A percentile compares a stretch with the other conserved stretches of the same genome.
These are phyloP conservation scores for Petrocephalus schoutedeni DNA, from an alignment of 2,797 vertebrate species.

Conservation along the genomic window DNA sequence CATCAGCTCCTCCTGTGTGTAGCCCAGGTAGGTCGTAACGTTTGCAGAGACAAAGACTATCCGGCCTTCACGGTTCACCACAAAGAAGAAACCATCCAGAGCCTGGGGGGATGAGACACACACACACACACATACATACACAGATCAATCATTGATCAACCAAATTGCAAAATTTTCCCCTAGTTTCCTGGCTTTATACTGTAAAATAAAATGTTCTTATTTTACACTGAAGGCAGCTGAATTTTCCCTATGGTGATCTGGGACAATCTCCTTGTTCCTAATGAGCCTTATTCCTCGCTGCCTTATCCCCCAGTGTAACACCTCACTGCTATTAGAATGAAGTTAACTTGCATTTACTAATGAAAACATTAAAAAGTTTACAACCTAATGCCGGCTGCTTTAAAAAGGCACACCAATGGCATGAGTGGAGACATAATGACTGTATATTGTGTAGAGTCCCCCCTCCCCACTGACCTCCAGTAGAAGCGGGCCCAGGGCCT, in stretches of 20 bases:
- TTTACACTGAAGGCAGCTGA: neutral
- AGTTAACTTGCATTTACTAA: neutral
- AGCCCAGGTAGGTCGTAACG: conserved; percentile 86
- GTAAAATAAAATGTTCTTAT: neutral
- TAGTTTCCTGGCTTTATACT: neutral
- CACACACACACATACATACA: neutral
- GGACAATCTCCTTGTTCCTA: neutral
- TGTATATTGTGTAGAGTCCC: neutral
- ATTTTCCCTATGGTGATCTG: neutral
- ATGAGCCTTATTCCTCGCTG: neutral
- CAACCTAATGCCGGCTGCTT: neutral
- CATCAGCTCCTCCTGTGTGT: conserved; percentile 90
- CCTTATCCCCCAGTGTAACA: neutral
- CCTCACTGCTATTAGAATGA: neutral
- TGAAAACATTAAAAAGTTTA: neutral
- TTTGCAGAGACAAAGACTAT: conserved; percentile 92
- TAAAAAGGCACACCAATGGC: neutral
- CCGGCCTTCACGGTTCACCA: conserved; percentile 89
- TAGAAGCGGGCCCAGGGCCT: conserved; percentile 83
- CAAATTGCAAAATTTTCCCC: neutral
- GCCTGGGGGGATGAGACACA: conserved; percentile 60
- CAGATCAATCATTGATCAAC: neutral
- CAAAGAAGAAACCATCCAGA: conserved; percentile 90
- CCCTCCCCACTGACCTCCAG: conserved; percentile 67
- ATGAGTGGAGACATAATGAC: neutral